Percentiles rank a stretch among this genome's conserved stretches.
Conservation (phyloP, 2,113 vertebrate genomes). For the Meriones unguiculatus region DNA sequence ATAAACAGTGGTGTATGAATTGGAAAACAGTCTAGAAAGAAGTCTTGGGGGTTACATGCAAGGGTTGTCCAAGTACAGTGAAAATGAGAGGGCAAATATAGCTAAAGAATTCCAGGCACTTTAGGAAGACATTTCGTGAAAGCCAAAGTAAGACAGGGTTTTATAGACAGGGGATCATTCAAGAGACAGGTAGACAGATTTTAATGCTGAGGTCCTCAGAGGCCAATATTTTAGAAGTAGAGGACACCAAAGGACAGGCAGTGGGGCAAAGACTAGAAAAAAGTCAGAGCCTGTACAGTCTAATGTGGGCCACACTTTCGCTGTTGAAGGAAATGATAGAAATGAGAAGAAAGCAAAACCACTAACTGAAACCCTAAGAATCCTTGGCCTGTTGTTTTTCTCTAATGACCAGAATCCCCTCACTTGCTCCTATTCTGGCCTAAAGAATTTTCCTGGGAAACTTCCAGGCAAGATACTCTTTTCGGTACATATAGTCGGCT, state of each 20-base stretch:
- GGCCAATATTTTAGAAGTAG: background rate
- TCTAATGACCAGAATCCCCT: background rate
- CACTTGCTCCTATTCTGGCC: background rate
- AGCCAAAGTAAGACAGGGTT: background rate
- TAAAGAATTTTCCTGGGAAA: background rate
- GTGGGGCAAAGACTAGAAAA: background rate
- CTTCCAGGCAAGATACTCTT: background rate
- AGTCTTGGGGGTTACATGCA: rapidly evolving
- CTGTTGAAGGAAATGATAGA: too few species aligned
- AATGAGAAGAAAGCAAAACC: background rate
- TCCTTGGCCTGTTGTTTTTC: background rate
- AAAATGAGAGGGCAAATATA: background rate
- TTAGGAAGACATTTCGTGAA: background rate
- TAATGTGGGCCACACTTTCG: too few species aligned
- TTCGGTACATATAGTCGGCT: background rate
- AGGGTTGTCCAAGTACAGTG: background rate
- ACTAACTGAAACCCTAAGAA: background rate
- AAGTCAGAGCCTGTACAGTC: rapidly evolving
- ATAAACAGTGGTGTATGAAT: rapidly evolving
- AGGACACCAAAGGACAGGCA: background rate
- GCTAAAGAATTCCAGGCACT: background rate
- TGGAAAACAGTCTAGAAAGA: background rate
- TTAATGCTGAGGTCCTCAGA: background rate
- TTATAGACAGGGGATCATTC: background rate
- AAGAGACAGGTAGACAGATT: background rate